A percentile compares a stretch with the other conserved stretches of the same genome.
phyloP scores from a whole-genome alignment of 2,888 invertebrate genomes.

The Drosophila meridiana region DNA sequence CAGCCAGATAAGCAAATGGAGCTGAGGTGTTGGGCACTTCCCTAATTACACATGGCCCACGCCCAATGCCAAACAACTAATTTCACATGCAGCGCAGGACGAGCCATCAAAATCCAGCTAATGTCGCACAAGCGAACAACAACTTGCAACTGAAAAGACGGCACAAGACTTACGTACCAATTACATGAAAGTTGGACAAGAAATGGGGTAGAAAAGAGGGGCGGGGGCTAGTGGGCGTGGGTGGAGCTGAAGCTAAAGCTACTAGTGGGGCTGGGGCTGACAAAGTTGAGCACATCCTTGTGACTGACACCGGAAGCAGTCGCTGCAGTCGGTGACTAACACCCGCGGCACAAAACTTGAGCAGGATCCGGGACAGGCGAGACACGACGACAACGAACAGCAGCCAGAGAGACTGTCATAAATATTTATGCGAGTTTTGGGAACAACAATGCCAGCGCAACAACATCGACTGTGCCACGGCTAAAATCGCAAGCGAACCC shows the following conservation, averaged over 20 bases:
- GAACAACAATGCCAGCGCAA: conserved; percentile 77
- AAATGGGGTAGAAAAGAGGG: background rate
- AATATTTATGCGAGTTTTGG: conserved; percentile 84
- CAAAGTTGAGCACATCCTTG: conserved; percentile 65
- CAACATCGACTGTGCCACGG: conserved; percentile 45
- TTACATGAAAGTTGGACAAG: conserved; percentile 66
- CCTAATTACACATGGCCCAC: conserved; percentile 71
- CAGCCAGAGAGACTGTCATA: conserved; percentile 79
- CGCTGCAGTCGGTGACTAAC: conserved; percentile 62
- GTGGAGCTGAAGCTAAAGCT: background rate
- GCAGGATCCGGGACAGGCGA: conserved; percentile 11
- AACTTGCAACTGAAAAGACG: conserved; percentile 65
- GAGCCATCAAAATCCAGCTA: conserved; percentile 77
- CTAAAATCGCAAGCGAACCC: conserved; percentile 19
- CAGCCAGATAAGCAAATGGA: conserved; percentile 61
- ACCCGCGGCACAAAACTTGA: conserved; percentile 65
- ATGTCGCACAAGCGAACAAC: conserved; percentile 74
- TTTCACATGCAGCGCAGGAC: conserved; percentile 77
- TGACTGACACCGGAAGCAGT: conserved; percentile 77
- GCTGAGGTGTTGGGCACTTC: conserved; percentile 65
- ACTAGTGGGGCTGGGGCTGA: background rate
- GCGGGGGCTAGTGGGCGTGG: background rate
- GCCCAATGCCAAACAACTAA: conserved; percentile 56
- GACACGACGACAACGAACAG: conserved; percentile 49
- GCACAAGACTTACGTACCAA: conserved; percentile 76